These are phyloP conservation scores for Chionodraco myersi DNA, from an alignment of 2,113 vertebrate species.

Conservation along the genomic window DNA sequence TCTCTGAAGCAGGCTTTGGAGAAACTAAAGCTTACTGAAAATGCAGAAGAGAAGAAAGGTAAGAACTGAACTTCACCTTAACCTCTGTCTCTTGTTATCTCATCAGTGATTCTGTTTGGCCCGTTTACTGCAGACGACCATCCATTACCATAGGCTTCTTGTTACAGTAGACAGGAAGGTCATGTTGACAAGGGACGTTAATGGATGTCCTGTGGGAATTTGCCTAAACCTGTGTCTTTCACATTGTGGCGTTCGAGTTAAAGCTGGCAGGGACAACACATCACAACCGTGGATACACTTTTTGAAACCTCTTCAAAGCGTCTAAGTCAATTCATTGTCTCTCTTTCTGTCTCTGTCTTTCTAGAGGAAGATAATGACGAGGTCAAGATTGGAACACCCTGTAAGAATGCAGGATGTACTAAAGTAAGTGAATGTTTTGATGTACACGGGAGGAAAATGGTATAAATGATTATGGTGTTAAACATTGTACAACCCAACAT, in stretches of 20 bases:
- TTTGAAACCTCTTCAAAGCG: conserved; percentile 28
- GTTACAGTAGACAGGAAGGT: conserved; percentile 46
- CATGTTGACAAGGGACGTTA: conserved; percentile 55
- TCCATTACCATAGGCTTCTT: conserved; percentile 18
- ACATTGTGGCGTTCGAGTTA: conserved; percentile 44
- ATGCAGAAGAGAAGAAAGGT: conserved; percentile 86
- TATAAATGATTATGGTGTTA: background rate
- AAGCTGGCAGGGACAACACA: conserved; percentile 34
- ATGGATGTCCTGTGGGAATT: conserved; percentile 57
- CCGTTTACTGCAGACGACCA: no score
- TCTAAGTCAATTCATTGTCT: conserved; percentile 8
- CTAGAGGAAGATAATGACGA: conserved; percentile 91
- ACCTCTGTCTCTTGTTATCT: background rate
- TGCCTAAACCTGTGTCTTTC: conserved; percentile 41
- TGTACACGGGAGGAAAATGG: background rate
- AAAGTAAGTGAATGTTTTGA: conserved; percentile 84
- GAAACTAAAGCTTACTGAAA: conserved; percentile 88
- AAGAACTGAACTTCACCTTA: conserved; percentile 33
- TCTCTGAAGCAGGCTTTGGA: conserved; percentile 95
- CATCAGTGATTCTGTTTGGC: background rate
- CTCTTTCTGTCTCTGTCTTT: conserved; percentile 36
- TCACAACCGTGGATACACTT: conserved; percentile 14
- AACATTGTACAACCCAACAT: background rate
- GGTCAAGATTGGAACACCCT: conserved; percentile 91
- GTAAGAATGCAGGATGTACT: conserved; percentile 94